Base-by-base conservation (phyloP, 2,888 invertebrate genomes). In the Ethmia dodecea region DNA sequence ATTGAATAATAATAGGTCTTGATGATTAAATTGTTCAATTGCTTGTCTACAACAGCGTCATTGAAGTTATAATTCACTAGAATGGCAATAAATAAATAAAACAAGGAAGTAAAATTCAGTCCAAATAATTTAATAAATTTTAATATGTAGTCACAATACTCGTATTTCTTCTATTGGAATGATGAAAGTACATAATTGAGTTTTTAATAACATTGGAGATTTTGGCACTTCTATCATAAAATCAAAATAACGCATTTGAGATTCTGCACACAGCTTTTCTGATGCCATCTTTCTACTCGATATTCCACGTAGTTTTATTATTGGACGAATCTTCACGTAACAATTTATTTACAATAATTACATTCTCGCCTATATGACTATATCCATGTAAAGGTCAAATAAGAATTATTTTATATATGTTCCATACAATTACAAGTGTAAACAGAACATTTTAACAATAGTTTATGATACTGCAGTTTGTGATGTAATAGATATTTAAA, bases 271-370 rank as follows among this genome's bases (percentile, higher is more conserved):
- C 60, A 63, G 75, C 76, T 64, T 59, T 55, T 54, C 60, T 55
- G 58, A 66, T 65, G 51, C 38, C 40, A 39, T n/a, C 37, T 38
- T 46, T 52, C 48, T 31, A 30, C 22, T 28, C 8, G 8, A 26
- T 13, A 8, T 30, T 18, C 28, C 27, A 30, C n/a, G 45, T 42
- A 35, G 40, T 47, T 49, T 52, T 53, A 45, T 43, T 51, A 56
- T 50, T 69, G 78, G 77, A 80, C 78, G 73, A 77, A 69, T 69
- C 51, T 61, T 68, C 56, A 56, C 55, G 57, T 60, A 72, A 76
- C 70, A 74, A 69, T 54, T 65, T 80, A 80, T 79, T 70, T 81
- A 80, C 79, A 81, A 75, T 78, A 77, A 75, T 73, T 73, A 77
- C 74, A 77, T 55, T 55, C 52, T 55, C 52, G 51, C 55, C 49